Evolutionary conservation across 1,140 invertebrate species (phyloP), one percentile per base, ranked within the genome.

Genomic region (Drosophila ercepeae): DNA sequence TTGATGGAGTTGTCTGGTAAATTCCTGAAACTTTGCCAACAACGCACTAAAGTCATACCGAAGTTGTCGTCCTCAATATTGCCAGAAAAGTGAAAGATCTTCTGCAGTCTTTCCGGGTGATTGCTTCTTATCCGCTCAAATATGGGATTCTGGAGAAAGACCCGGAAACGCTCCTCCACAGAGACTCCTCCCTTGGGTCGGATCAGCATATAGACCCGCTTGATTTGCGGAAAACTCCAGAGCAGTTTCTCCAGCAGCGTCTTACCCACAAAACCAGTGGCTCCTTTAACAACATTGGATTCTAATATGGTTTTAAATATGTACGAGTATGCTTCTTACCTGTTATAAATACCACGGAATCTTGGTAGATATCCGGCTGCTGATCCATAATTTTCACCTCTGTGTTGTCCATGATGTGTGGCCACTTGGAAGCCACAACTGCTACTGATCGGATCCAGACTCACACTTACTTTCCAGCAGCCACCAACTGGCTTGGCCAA

Each of bases 171-270:
- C 21, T 89, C 53, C 4, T 74, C 92, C 5, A 77, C 77, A 0
- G 46, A 27, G 1, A 72, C 14, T 0, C 90, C 90, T 23, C 59
- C 67, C 79, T 95, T 95, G 9, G 93, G 92, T 51, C 95, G 92
- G 54, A 96, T 93, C 2, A 96, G 92, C 39, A 96, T 91, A 71
- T 95, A 96, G 19, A 96, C 93, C 19, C 89, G 92, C 16, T 92
- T 92, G 8, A 96, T 86, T 16, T 93, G 93, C 2, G 94, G 93
- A 92, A 95, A 96, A 49, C 93, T 93, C 72, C 95, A 92, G 16
- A 96, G 91, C 23, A 96, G 84, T 90, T 96, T 96, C 83, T 96
- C 95, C 50, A 96, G 89, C 48, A 96, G 89, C 1, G 95, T 94
- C 90, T 95, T 96, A 8, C 94, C 94, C 54, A 91, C 86, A 77